Percentiles rank a stretch among this genome's conserved stretches.
phyloP scores from a whole-genome alignment of 2,113 vertebrate genomes.

The Ailuropoda melanoleuca region DNA sequence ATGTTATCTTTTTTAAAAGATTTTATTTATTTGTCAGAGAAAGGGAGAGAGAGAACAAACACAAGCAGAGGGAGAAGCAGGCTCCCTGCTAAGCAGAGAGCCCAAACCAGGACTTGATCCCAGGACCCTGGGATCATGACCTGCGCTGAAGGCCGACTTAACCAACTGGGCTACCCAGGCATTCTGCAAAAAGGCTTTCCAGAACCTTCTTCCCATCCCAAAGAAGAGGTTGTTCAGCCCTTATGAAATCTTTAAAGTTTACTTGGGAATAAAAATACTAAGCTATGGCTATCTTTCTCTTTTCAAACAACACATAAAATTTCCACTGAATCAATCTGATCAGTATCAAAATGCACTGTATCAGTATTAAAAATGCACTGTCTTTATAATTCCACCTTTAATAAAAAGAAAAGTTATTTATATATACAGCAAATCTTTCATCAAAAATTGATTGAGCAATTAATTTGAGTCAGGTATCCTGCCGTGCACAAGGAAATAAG shows the following conservation, averaged over 20 bases:
- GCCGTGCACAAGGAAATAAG: not conserved
- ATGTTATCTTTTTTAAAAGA: not conserved
- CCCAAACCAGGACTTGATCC: not conserved
- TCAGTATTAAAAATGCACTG: not conserved
- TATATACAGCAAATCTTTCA: not conserved
- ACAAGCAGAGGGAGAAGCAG: not conserved
- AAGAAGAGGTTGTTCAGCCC: not conserved
- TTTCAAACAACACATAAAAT: not conserved
- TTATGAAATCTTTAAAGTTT: not conserved
- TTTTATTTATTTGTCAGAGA: not conserved
- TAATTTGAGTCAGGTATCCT: not conserved
- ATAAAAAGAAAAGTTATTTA: not conserved
- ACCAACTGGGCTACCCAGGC: not conserved
- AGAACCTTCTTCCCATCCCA: not conserved
- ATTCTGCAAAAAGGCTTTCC: not conserved
- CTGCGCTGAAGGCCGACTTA: not conserved
- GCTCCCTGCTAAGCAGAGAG: not conserved
- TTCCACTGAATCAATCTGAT: not conserved
- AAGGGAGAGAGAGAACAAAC: not conserved
- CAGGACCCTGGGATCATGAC: not conserved
- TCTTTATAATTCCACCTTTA: not conserved
- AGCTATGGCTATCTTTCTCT: not conserved
- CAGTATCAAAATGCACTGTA: not conserved
- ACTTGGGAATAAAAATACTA: constrained; percentile 2
- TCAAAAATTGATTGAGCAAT: not conserved